Conservation (phyloP, 2,888 invertebrate genomes). For the Drosophila limbata region DNA sequence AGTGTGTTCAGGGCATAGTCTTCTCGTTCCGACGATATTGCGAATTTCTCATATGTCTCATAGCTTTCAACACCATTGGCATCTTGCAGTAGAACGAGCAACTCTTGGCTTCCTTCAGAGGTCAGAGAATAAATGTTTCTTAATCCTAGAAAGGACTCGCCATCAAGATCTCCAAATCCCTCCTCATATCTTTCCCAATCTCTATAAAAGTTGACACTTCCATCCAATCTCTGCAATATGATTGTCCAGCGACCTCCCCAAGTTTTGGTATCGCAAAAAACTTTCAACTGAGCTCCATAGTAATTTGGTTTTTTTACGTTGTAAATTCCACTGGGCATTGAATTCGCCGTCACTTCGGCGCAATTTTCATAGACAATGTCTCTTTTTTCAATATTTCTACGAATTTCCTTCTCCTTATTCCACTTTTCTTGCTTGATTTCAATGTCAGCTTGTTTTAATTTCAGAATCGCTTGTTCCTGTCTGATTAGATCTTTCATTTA, state of each 20-base stretch:
- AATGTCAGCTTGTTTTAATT: not conserved
- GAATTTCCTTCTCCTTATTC: too few species aligned
- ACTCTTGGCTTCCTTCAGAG: not conserved
- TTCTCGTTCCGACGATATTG: not conserved
- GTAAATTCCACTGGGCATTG: constrained; percentile 8
- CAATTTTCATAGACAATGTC: not conserved
- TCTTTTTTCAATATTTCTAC: not conserved
- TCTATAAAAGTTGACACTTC: constrained; percentile 7
- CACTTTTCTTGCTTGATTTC: too few species aligned
- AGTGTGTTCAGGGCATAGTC: not conserved
- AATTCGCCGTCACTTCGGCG: not conserved
- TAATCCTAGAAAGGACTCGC: constrained; percentile 4
- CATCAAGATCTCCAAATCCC: constrained; percentile 15
- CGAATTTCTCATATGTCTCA: constrained; percentile 12
- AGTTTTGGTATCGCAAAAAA: constrained; percentile 8
- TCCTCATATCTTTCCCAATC: not conserved
- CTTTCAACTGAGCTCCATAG: not conserved
- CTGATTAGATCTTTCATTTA: not conserved
- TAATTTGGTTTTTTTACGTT: not conserved
- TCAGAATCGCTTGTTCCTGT: not conserved
- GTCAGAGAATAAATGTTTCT: not conserved
- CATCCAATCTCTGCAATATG: constrained; percentile 5
- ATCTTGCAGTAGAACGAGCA: constrained; percentile 5
- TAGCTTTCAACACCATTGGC: constrained; percentile 2
- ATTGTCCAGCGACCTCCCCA: constrained; percentile 9